These are phyloP conservation scores for Pseudachorutes palmiensis DNA, from an alignment of 1,140 invertebrate species.

Conservation along the genomic window DNA sequence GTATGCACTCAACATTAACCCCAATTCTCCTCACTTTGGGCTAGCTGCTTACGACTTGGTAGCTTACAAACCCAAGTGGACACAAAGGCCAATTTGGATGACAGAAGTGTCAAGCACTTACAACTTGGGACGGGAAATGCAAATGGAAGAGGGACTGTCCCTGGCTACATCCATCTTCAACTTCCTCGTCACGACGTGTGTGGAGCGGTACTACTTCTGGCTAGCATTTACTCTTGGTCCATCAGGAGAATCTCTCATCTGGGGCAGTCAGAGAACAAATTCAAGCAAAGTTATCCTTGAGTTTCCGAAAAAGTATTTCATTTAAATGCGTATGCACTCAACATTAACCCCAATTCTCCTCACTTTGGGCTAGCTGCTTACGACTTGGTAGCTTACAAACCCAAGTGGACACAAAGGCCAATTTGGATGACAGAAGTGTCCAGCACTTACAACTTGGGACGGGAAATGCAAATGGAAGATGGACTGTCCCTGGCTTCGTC, in stretches of 20 bases:
- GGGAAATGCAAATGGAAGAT: constrained; percentile 24
- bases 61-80: neutral
- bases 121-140: constrained; percentile 2
- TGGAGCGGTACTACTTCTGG: constrained; percentile 30
- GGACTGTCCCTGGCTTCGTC: constrained; percentile 17
- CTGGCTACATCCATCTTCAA: constrained; percentile 23
- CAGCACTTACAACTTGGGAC: constrained; percentile 13
- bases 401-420: neutral
- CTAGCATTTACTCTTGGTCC: constrained; percentile 6
- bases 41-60: constrained; percentile 1
- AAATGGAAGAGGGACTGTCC: constrained; percentile 23
- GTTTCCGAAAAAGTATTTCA: constrained; percentile 20
- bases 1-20: constrained; percentile 16
- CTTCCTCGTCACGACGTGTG: constrained; percentile 26
- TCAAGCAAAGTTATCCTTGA: neutral
- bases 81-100: neutral
- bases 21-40: neutral
- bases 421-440: constrained; percentile 24
- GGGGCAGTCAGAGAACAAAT: constrained; percentile 7
- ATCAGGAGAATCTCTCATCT: constrained; percentile 29
- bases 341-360: neutral
- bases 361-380: neutral
- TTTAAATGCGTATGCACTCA: constrained; percentile 21
- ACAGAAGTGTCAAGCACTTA: constrained; percentile 27
- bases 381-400: neutral